Evolutionary conservation across 2,113 vertebrate genomes (phyloP).

Genomic region (Grantiella picta): DNA sequence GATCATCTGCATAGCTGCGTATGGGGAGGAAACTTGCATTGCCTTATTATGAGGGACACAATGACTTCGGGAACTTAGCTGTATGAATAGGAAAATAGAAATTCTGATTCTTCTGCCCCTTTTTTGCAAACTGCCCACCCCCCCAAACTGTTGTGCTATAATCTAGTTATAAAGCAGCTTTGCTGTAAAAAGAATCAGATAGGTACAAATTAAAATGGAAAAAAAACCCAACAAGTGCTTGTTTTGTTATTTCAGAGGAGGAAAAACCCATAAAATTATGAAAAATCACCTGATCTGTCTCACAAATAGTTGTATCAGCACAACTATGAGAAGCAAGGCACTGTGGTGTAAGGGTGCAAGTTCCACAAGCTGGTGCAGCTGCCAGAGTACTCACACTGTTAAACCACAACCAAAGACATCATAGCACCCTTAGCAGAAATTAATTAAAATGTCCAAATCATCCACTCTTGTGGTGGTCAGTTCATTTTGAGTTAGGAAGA

Average conservation of each 20-base stretch:
- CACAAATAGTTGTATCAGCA: background rate
- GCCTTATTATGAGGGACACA: background rate
- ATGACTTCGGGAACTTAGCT: background rate
- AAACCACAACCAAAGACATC: conserved; percentile 1
- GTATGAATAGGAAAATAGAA: background rate
- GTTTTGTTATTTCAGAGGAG: background rate
- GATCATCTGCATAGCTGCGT: background rate
- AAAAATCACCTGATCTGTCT: background rate
- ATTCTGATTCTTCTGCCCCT: background rate
- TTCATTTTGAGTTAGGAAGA: background rate
- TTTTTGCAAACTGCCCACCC: background rate
- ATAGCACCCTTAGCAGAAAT: background rate
- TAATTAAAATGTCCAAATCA: conserved; percentile 16
- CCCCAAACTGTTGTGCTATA: background rate
- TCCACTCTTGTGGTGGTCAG: conserved; percentile 3
- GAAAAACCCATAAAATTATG: background rate
- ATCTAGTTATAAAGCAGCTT: background rate
- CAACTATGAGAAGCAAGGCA: background rate
- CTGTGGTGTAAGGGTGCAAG: background rate
- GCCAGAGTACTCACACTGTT: background rate
- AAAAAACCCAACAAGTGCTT: background rate
- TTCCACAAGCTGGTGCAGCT: background rate
- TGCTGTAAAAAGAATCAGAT: background rate
- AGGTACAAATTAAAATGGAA: background rate
- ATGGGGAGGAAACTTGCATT: background rate